phyloP scores from a whole-genome alignment of 2,113 vertebrate species.

The Neomonachus schauinslandi region DNA sequence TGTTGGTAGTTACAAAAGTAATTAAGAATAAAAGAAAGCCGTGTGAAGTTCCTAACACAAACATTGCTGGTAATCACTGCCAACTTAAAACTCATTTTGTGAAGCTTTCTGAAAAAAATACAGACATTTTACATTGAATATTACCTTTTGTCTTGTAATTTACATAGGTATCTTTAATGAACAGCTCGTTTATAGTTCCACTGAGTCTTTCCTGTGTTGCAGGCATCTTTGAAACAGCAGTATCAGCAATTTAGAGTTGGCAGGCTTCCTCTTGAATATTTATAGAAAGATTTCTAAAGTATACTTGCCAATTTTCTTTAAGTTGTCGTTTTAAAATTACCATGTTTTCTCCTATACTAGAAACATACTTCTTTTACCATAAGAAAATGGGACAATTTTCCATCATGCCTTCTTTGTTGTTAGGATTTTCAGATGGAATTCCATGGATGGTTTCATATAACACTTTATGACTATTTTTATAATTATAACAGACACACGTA shows the following conservation, averaged over 20 bases:
- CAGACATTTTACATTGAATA: constrained; percentile 65
- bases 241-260: constrained; percentile 68
- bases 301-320: constrained; percentile 62
- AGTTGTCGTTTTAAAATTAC: constrained; percentile 52
- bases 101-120: constrained; percentile 56
- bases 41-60: constrained; percentile 68
- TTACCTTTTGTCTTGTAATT: constrained; percentile 75
- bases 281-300: constrained; percentile 73
- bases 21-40: constrained; percentile 71
- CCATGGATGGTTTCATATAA: neutral
- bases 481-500: neutral
- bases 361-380: constrained; percentile 22
- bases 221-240: constrained; percentile 66
- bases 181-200: constrained; percentile 54
- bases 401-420: neutral
- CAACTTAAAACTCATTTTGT: constrained; percentile 65
- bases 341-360: constrained; percentile 10
- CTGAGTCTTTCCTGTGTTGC: constrained; percentile 38
- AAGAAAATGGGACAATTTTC: neutral
- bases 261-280: constrained; percentile 74
- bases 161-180: constrained; percentile 72
- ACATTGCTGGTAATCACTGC: constrained; percentile 71
- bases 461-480: constrained; percentile 12
- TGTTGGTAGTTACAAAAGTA: constrained; percentile 74
- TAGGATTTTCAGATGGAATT: constrained; percentile 15